Evolutionary conservation across 2,113 vertebrate species (phyloP).

Genomic region (Clupea harengus): DNA sequence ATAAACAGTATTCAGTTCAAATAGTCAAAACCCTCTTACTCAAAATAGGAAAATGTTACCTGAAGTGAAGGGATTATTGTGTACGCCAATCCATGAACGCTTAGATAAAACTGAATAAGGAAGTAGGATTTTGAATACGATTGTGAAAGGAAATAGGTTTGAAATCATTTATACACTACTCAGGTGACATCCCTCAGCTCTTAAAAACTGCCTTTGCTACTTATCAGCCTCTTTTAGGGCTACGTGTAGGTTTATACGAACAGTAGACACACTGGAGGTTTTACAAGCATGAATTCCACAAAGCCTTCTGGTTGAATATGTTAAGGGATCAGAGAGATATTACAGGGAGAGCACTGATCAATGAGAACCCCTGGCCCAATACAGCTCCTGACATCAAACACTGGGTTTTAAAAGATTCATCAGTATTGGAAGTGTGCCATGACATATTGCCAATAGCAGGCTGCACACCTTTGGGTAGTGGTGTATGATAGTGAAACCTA

Average conservation of each 20-base stretch:
- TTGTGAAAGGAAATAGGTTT: neutral
- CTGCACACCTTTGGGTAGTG: no score
- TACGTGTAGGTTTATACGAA: no score
- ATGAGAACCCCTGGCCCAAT: no score
- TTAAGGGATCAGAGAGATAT: no score
- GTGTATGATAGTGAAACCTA: no score
- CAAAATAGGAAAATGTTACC: no score
- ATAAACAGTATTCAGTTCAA: neutral
- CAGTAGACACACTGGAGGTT: neutral
- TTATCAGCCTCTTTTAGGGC: neutral
- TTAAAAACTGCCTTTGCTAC: neutral
- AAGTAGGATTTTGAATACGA: neutral
- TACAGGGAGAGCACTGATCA: no score
- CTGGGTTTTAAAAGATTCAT: no score
- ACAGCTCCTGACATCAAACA: no score
- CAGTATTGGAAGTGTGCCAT: no score
- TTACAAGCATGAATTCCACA: neutral
- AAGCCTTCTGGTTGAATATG: neutral
- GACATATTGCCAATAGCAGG: no score
- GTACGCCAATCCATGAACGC: neutral
- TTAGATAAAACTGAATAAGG: neutral
- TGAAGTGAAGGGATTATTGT: no score
- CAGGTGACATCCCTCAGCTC: neutral
- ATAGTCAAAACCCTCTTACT: neutral
- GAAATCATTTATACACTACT: neutral